Conservation (phyloP, 2,113 vertebrate species). For the Mus musculus region DNA sequence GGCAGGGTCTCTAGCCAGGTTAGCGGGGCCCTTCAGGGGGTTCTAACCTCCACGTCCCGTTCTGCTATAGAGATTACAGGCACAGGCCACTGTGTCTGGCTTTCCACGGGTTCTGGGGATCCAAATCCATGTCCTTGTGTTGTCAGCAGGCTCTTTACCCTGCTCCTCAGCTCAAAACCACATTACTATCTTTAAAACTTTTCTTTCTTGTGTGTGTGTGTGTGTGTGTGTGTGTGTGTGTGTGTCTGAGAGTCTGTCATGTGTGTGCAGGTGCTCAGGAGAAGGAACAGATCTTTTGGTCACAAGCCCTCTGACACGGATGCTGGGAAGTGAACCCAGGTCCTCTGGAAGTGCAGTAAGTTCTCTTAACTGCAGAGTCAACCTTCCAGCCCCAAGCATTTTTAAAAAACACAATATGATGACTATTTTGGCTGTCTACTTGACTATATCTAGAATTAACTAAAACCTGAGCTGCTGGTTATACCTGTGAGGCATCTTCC, state of each 20-base stretch:
- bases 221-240: neutral
- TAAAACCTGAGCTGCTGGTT: neutral
- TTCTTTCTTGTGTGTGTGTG: neutral
- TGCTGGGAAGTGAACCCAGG: neutral
- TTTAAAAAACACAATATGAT: neutral
- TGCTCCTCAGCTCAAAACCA: neutral
- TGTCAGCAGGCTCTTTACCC: neutral
- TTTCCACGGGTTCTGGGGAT: neutral
- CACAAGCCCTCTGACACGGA: neutral
- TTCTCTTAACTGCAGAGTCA: neutral
- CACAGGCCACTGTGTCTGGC: neutral
- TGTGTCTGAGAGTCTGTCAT: neutral
- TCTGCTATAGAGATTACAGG: neutral
- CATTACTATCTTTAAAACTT: neutral
- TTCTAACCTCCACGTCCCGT: neutral
- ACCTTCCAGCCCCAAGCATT: neutral
- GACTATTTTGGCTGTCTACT: neutral
- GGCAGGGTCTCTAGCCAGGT: neutral
- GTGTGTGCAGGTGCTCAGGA: neutral
- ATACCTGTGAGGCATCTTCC: neutral
- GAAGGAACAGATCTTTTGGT: neutral
- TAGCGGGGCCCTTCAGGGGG: neutral
- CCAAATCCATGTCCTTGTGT: neutral
- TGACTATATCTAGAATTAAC: neutral
- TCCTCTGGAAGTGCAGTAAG: neutral